phyloP scores from a whole-genome alignment of 2,797 vertebrate species.

The Vipera latastei region DNA sequence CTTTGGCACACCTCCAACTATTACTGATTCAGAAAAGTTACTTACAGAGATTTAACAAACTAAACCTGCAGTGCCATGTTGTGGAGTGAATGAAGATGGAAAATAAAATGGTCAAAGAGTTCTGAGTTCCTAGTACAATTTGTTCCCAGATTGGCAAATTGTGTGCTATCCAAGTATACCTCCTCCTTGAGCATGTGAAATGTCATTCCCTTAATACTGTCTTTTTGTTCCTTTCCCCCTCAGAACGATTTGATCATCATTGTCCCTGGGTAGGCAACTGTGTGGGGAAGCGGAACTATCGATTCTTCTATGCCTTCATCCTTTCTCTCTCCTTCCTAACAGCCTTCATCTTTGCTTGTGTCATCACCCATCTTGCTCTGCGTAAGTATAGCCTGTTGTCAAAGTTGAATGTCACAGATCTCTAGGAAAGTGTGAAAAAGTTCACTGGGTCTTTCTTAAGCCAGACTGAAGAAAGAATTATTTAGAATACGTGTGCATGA shows the following conservation, averaged over 20 bases:
- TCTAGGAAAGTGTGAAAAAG: background rate
- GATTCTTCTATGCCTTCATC: constrained; percentile 96
- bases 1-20: background rate
- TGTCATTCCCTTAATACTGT: background rate
- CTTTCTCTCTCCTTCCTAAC: constrained; percentile 94
- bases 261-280: constrained; percentile 99
- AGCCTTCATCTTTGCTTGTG: constrained; percentile 94
- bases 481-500: background rate
- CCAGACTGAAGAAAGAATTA: background rate
- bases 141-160: background rate
- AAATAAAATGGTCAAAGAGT: background rate
- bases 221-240: background rate
- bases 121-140: background rate
- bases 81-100: background rate
- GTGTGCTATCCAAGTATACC: background rate
- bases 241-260: constrained; percentile 96
- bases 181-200: rapidly evolving
- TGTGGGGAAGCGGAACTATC: constrained; percentile 94
- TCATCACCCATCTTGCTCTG: constrained; percentile 90
- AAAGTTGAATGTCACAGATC: background rate
- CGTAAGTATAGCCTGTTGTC: constrained; percentile 74
- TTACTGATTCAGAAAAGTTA: background rate
- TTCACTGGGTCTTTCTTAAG: background rate
- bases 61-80: background rate
- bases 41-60: background rate